Base-by-base conservation (phyloP, 2,888 invertebrate genomes). In the Coenonympha arcania region DNA sequence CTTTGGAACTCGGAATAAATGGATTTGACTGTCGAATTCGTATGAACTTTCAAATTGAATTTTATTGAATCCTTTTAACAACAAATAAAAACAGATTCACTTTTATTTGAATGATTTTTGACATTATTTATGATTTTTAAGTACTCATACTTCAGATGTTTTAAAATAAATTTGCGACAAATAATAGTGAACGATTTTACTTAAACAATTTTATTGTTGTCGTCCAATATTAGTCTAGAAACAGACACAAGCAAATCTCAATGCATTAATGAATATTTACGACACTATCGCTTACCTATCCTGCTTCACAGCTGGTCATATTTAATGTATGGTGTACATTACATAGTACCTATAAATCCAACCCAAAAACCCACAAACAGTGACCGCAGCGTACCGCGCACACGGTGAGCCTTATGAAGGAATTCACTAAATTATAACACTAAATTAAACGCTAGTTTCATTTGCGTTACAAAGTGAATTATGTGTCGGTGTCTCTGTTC, bases 401-500 rank as follows among this genome's bases (percentile, higher is more conserved):
- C 66, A 58, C 61, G 60, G 62, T 65, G 71, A 66, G 69, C 69
- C 69, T 70, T 69, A 70, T 72, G 69, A 76, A 80, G 85, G 85
- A 85, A 86, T 86, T 81, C 72, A 71, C 71, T 81, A 82, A 82
- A 84, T 85, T 84, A 84, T 84, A 79, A 80, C 83, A 81, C 76
- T 86, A 85, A 85, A 86, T 86, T 86, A 82, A 83, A 71, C 83
- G 76, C 69, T 78, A 84, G 80, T 82, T 84, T 85, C 84, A 86
- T 86, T 85, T 85, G 83, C 75, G 79, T 82, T 78, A 81, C 82
- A 73, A 76, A 77, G 83, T 86, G 84, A 85, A 76, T 85, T 85
- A 86, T 86, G 85, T 75, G 76, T 77, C 73, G 79, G 81, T 85
- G 84, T 86, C 86, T 85, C 84, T 84, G 84, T 82, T 84, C 85